Evolutionary conservation across 2,797 vertebrate genomes (phyloP).

Genomic region (Synaphobranchus kaupii): DNA sequence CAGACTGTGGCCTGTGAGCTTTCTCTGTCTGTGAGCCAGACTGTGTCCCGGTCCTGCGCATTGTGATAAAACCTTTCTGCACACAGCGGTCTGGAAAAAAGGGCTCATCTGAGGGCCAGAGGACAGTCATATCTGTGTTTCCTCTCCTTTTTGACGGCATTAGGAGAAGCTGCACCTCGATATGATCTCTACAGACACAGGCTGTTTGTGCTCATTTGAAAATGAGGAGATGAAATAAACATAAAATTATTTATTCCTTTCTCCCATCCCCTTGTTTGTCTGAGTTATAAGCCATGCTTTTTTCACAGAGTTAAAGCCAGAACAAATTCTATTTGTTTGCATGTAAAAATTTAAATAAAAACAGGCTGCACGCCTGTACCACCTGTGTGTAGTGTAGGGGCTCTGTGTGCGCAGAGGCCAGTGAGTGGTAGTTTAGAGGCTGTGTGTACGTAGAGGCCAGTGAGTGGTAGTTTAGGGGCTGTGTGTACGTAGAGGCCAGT

Average conservation of each 20-base stretch:
- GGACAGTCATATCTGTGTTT: neutral
- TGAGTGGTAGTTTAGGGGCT: no score
- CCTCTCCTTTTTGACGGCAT: neutral
- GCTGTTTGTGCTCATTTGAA: neutral
- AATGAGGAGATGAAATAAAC: neutral
- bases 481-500: no score
- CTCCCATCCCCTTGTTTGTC: neutral
- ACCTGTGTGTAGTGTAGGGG: no score
- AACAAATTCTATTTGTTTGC: no score
- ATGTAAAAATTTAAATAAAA: no score
- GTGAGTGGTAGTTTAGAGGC: no score
- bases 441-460: no score
- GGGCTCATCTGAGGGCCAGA: no score
- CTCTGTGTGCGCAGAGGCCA: no score
- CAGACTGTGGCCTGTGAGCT: neutral
- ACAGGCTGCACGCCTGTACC: no score
- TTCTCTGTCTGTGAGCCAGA: neutral
- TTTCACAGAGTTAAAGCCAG: no score
- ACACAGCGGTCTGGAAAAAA: neutral
- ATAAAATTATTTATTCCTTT: neutral
- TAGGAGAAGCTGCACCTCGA: neutral
- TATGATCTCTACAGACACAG: neutral
- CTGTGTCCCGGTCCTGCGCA: conserved; percentile 64
- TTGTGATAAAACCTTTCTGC: conserved; percentile 67
- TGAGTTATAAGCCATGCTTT: no score